Percentiles rank a stretch among this genome's conserved stretches.
Evolutionary conservation across 2,888 invertebrate species (phyloP).

Genomic region (Hipparchia sbordonii): DNA sequence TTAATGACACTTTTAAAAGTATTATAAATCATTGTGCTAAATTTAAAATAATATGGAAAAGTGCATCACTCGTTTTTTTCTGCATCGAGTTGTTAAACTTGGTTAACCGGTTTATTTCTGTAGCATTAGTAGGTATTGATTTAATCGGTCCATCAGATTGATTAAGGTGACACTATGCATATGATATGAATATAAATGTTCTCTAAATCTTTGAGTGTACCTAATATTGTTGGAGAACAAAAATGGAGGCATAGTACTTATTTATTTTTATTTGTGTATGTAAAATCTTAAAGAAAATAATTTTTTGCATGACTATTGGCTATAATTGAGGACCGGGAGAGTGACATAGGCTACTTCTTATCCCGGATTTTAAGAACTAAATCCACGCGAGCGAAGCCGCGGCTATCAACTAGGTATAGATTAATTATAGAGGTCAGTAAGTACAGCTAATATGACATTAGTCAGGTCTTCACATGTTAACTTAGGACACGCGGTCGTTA

Average conservation of each 20-base stretch:
- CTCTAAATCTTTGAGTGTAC: not conserved
- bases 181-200: slow-evolving; percentile 22
- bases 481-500: slow-evolving; percentile 1
- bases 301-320: too few species aligned
- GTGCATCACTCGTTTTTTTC: slow-evolving; percentile 50
- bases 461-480: not conserved
- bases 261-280: too few species aligned
- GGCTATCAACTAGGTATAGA: too few species aligned
- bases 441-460: too few species aligned
- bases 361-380: too few species aligned
- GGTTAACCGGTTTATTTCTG: slow-evolving; percentile 37
- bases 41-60: slow-evolving; percentile 44
- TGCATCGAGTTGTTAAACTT: slow-evolving; percentile 41
- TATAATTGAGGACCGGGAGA: too few species aligned
- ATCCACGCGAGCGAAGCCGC: too few species aligned
- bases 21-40: slow-evolving; percentile 41
- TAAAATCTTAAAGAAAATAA: too few species aligned
- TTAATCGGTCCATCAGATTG: slow-evolving; percentile 41
- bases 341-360: too few species aligned
- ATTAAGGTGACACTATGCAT: slow-evolving; percentile 41
- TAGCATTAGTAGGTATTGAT: slow-evolving; percentile 36
- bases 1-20: slow-evolving; percentile 36
- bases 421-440: too few species aligned
- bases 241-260: too few species aligned
- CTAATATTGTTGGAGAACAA: not conserved